Conservation (phyloP, 2,888 invertebrate species). For the Cecidostiba fungosa region DNA sequence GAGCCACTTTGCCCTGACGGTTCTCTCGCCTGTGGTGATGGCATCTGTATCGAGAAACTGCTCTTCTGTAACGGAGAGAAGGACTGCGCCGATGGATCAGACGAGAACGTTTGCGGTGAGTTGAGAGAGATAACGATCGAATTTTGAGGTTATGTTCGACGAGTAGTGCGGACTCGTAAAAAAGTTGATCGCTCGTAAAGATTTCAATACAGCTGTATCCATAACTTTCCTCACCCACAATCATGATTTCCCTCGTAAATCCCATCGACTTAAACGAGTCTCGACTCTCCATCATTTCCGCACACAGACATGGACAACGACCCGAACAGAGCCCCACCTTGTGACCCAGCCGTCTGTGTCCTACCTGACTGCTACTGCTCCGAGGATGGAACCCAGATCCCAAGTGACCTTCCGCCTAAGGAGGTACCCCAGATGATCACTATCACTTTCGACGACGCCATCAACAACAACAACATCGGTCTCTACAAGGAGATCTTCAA, state of each 20-base stretch:
- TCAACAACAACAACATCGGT: slow-evolving; percentile 97
- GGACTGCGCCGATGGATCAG: slow-evolving; percentile 93
- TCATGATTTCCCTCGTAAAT: neutral
- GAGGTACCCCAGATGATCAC: slow-evolving; percentile 97
- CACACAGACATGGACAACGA: slow-evolving; percentile 93
- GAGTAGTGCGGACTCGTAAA: no score
- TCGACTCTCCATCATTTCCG: slow-evolving; percentile 36
- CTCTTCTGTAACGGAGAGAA: slow-evolving; percentile 96
- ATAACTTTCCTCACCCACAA: slow-evolving; percentile 7
- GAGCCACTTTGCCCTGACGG: slow-evolving; percentile 95
- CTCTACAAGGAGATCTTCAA: slow-evolving; percentile 96
- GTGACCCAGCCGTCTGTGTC: slow-evolving; percentile 92
- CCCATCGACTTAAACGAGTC: neutral
- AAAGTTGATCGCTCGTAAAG: slow-evolving; percentile 15
- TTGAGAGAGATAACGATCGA: no score
- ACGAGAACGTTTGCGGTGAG: slow-evolving; percentile 95
- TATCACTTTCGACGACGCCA: slow-evolving; percentile 96
- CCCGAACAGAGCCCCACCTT: slow-evolving; percentile 95
- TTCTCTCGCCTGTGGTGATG: slow-evolving; percentile 93
- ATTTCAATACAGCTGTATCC: neutral
- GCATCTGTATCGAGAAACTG: slow-evolving; percentile 92
- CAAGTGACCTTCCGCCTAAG: slow-evolving; percentile 90
- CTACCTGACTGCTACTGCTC: slow-evolving; percentile 97
- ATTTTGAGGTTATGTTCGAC: neutral
- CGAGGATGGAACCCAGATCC: slow-evolving; percentile 93